Percentiles rank a stretch among this genome's conserved stretches.
Conservation (phyloP, 2,888 invertebrate genomes). For the Drosophila anceps region DNA sequence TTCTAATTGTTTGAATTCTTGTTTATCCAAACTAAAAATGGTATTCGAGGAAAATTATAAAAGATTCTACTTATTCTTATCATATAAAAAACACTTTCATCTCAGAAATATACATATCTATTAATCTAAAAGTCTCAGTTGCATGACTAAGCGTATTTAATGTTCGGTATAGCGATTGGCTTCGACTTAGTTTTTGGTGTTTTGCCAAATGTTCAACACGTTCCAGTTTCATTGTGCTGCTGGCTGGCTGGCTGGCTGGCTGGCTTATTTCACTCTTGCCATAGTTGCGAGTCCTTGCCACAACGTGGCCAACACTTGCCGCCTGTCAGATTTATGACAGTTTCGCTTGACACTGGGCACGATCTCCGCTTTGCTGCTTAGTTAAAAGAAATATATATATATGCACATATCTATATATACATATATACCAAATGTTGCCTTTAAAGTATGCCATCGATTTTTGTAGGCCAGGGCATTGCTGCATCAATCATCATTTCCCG, state of each 20-base stretch:
- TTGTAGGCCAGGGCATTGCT: conserved; percentile 5
- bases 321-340: conserved; percentile 69
- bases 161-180: conserved; percentile 4
- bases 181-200: conserved; percentile 41
- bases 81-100: too few relatives aligned
- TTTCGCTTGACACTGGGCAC: conserved; percentile 57
- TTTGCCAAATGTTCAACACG: conserved; percentile 75
- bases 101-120: too few relatives aligned
- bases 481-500: conserved; percentile 47
- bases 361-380: not conserved
- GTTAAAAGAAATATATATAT: conserved; percentile 16
- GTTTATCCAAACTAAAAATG: too few relatives aligned
- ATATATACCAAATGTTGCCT: conserved; percentile 1
- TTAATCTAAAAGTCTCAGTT: not conserved
- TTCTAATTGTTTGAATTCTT: too few relatives aligned
- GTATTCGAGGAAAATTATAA: too few relatives aligned
- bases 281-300: conserved; percentile 24
- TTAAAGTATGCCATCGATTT: conserved; percentile 40
- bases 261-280: conserved; percentile 8
- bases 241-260: too few relatives aligned
- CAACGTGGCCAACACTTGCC: conserved; percentile 47
- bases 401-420: conserved; percentile 3
- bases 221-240: conserved; percentile 51
- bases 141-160: not conserved
- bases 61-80: too few relatives aligned